Conservation (phyloP, 2,888 invertebrate genomes). For the Eurytoma adleriae region DNA sequence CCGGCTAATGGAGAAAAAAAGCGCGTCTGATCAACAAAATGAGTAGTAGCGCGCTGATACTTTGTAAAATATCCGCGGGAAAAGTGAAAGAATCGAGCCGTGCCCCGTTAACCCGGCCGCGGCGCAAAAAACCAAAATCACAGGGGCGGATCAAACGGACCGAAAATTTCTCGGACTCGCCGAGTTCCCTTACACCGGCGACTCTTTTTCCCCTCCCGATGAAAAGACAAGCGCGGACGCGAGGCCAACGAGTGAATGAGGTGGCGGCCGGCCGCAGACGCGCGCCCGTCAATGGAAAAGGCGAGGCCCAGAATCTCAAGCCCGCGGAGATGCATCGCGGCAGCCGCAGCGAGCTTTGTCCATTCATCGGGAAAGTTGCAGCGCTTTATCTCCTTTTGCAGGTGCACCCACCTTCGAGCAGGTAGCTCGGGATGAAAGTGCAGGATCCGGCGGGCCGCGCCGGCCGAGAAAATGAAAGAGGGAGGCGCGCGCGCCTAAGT, state of each 20-base stretch:
- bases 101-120: constrained; percentile 22
- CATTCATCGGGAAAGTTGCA: constrained; percentile 64
- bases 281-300: constrained; percentile 41
- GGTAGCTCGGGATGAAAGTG: constrained; percentile 32
- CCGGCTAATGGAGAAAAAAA: background rate
- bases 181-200: too few relatives aligned
- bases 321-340: background rate
- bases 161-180: background rate
- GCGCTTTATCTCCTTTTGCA: constrained; percentile 64
- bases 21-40: constrained; percentile 39
- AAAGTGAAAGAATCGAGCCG: constrained; percentile 34
- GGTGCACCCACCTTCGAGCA: background rate
- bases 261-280: constrained; percentile 23
- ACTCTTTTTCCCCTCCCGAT: too few relatives aligned
- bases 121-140: constrained; percentile 1
- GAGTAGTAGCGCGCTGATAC: constrained; percentile 5
- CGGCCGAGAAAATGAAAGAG: constrained; percentile 57
- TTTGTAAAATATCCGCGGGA: constrained; percentile 31
- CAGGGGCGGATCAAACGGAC: constrained; percentile 14
- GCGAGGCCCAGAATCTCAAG: constrained; percentile 30
- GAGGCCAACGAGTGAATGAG: too few relatives aligned
- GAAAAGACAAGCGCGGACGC: background rate
- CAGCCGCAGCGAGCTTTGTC: constrained; percentile 59
- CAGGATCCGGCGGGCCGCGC: constrained; percentile 30
- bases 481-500: constrained; percentile 47